Evolutionary conservation across 2,888 invertebrate species (phyloP).

Genomic region (Tachina fera): DNA sequence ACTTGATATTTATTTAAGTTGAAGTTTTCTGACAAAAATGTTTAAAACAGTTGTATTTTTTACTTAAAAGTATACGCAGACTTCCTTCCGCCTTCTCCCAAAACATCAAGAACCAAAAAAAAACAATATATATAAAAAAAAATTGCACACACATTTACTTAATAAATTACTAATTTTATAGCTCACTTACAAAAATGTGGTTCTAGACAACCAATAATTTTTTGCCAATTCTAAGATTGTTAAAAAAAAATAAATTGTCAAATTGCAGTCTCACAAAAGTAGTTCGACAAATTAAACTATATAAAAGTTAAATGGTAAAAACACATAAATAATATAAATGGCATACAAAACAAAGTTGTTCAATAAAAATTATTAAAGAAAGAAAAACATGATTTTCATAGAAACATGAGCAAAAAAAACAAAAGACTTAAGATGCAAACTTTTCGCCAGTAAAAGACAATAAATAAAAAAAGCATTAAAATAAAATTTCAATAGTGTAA

Average conservation of each 20-base stretch:
- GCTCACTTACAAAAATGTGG: not conserved
- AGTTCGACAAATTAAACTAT: not conserved
- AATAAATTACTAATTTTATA: conserved; percentile 8
- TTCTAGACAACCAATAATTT: not conserved
- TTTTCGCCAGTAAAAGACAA: not conserved
- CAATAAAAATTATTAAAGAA: not conserved
- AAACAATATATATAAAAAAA: no score
- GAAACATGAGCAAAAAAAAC: conserved; percentile 5
- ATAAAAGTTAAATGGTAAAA: not conserved
- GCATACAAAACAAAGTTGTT: not conserved
- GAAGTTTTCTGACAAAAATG: not conserved
- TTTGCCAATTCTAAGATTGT: not conserved
- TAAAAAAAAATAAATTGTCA: not conserved
- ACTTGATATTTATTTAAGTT: not conserved
- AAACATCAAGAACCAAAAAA: not conserved
- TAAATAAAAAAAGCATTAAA: not conserved
- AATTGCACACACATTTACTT: not conserved
- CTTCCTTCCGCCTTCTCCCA: not conserved
- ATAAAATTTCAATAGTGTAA: not conserved
- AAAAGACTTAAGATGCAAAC: conserved; percentile 55
- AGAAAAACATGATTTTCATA: not conserved
- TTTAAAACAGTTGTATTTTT: conserved; percentile 22
- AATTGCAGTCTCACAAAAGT: not conserved
- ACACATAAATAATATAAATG: not conserved
- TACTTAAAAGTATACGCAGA: not conserved